Evolutionary conservation across 2,113 vertebrate species (phyloP), one percentile per base, ranked within the genome.

Genomic region (Columba livia): DNA sequence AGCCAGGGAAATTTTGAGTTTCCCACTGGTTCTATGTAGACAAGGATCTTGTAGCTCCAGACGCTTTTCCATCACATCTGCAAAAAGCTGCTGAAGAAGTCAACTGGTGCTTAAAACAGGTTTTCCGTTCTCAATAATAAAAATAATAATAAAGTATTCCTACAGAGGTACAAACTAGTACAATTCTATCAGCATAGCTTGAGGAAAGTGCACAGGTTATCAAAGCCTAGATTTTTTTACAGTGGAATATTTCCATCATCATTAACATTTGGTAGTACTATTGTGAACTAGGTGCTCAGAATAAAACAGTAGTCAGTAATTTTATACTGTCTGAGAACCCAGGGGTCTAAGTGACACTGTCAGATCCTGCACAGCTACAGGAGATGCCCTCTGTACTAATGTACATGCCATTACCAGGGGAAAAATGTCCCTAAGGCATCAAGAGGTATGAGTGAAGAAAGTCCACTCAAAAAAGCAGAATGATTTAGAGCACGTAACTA

Each of bases 1-100:
- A 87, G 58, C 74, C 65, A 78, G 73, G 74, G 83, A 96, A 89
- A 92, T 87, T 71, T 77, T 79, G 69, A 79, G 66, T 32, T 95
- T 95, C 84, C 53, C 71, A 69, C 53, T 79, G 65, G 32, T 80
- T 73, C 40, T 34, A 31, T 15, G 48, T 20, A 79, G 83, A 75
- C 42, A 53, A 90, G 44, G 44, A 67, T 75, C 38, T 79, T 64
- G 21, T 48, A 54, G 61, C 13, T 93, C 90, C 73, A 67, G 65
- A 80, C 0, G 2, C 31, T 34, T 79, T 86, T 84, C 65, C 16
- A 51, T 14, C 34, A 50, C 3, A 14, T 40, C 65, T 38, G 19
- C 32, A 86, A 84, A 90, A 90, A 86, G 34, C n/a, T 54, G 38
- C 15, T 72, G 25, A 90, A 91, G 18, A 94, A 89, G 89, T 25